Evolutionary conservation across 1,140 invertebrate genomes (phyloP).

Genomic region (Caerostris darwini): DNA sequence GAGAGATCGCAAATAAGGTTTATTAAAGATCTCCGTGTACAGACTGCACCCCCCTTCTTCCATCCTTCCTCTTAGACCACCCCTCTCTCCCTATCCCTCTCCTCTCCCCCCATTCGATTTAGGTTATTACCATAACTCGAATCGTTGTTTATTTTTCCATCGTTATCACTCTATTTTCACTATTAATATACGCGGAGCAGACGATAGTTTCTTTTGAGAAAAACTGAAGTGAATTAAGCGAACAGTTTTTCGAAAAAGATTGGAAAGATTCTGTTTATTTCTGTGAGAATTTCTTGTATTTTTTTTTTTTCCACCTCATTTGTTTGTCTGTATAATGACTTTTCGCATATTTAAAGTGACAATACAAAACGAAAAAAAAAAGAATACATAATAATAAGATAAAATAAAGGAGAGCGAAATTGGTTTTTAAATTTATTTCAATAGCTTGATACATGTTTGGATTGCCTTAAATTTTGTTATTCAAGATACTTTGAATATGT

Average conservation of each 20-base stretch:
- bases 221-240: slow-evolving; percentile 42
- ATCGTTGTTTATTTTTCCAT: slow-evolving; percentile 24
- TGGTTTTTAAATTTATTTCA: background rate
- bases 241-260: slow-evolving; percentile 21
- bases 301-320: background rate
- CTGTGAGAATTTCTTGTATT: background rate
- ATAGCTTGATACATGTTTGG: background rate
- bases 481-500: background rate
- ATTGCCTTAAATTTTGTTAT: background rate
- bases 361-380: background rate
- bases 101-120: background rate
- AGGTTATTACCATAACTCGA: slow-evolving; percentile 23
- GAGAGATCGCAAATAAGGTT: slow-evolving; percentile 47
- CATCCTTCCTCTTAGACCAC: background rate
- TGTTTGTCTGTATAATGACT: slow-evolving; percentile 21
- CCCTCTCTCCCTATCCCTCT: background rate
- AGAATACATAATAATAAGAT: background rate
- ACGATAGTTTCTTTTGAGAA: background rate
- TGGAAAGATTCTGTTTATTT: background rate
- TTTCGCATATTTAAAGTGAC: background rate
- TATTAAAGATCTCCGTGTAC: slow-evolving; percentile 14
- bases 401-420: background rate
- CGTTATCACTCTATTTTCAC: slow-evolving; percentile 31
- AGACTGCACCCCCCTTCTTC: background rate
- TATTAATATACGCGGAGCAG: slow-evolving; percentile 9